These are phyloP conservation scores for Polymixis flavicincta DNA, from an alignment of 2,888 invertebrate species.

Conservation along the genomic window DNA sequence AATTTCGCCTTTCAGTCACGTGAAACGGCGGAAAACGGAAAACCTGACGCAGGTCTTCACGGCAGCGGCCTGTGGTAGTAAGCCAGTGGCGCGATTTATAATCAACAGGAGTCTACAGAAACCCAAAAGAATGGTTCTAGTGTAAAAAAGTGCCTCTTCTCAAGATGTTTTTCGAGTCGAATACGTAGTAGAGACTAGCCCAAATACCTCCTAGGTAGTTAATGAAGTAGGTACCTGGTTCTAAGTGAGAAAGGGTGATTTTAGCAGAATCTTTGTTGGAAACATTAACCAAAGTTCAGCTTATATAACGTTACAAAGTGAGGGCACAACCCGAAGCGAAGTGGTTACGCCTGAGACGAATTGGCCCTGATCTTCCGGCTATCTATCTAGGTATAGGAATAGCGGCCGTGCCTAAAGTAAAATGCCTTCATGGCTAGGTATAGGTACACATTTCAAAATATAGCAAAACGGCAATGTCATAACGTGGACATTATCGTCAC, in stretches of 20 bases:
- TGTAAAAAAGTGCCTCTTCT: not conserved
- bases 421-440: not conserved
- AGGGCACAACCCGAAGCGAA: not conserved
- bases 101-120: too few species aligned
- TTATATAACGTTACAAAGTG: slow-evolving; percentile 23
- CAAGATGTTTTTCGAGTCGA: not conserved
- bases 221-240: not conserved
- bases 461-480: too few species aligned
- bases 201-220: too few species aligned
- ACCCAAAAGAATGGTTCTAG: not conserved
- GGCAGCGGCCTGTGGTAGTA: too few species aligned
- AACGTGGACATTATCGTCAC: slow-evolving; percentile 16
- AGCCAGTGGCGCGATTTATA: too few species aligned
- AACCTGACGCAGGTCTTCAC: too few species aligned
- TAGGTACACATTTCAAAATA: slow-evolving; percentile 22
- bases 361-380: slow-evolving; percentile 38
- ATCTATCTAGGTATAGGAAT: slow-evolving; percentile 2
- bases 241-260: not conserved
- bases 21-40: too few species aligned
- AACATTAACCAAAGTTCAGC: slow-evolving; percentile 5
- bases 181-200: not conserved
- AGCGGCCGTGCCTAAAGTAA: not conserved
- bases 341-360: slow-evolving; percentile 35
- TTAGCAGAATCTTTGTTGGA: not conserved
- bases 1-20: too few species aligned